Conservation (phyloP, 2,888 invertebrate genomes). For the Cremastinae sp. region DNA sequence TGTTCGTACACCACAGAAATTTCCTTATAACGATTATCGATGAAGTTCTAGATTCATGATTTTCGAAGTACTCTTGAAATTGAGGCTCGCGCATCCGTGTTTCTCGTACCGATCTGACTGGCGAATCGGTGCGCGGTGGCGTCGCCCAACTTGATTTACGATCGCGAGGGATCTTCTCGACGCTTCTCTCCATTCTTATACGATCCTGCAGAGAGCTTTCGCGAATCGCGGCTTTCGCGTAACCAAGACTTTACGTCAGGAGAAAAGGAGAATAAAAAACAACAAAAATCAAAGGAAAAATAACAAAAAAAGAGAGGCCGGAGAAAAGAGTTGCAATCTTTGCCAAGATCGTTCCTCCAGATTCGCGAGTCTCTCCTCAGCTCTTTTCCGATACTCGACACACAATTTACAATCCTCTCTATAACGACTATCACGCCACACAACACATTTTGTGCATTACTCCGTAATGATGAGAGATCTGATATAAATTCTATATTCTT, state of each 20-base stretch:
- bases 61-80: neutral
- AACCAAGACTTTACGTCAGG: constrained; percentile 21
- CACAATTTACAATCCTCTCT: constrained; percentile 17
- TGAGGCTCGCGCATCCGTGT: constrained; percentile 25
- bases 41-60: too few species aligned
- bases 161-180: constrained; percentile 53
- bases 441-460: neutral
- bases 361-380: constrained; percentile 54
- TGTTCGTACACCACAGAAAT: too few species aligned
- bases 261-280: constrained; percentile 20
- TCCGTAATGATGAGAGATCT: neutral
- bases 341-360: constrained; percentile 55
- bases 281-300: constrained; percentile 13
- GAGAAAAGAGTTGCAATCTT: constrained; percentile 49
- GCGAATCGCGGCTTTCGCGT: constrained; percentile 37
- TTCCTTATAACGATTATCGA: too few species aligned
- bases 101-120: constrained; percentile 43
- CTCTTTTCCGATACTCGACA: constrained; percentile 46
- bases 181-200: constrained; percentile 46
- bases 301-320: constrained; percentile 9
- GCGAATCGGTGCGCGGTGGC: constrained; percentile 46
- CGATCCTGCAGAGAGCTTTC: constrained; percentile 29
- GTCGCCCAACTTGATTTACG: constrained; percentile 63
- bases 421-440: constrained; percentile 15
- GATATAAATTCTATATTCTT: neutral